A percentile compares a stretch with the other conserved stretches of the same genome.
Evolutionary conservation across 2,888 invertebrate species (phyloP).

Genomic region (Deilephila porcellus): DNA sequence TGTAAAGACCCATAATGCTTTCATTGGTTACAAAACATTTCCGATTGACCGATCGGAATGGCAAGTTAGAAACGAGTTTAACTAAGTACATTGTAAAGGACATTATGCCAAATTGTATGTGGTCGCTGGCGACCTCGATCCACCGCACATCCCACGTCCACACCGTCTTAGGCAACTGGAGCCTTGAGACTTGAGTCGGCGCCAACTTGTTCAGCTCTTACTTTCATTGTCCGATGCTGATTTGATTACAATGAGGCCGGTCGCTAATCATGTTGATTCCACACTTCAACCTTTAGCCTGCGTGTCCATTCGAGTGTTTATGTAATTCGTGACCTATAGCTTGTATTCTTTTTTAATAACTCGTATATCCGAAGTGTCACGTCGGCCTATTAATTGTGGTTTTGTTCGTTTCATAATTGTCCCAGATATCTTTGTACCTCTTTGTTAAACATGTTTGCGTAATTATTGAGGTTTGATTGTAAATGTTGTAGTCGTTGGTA

Average conservation of each 20-base stretch:
- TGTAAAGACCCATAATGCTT: neutral
- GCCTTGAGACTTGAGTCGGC: slow-evolving; percentile 64
- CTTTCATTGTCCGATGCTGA: slow-evolving; percentile 74
- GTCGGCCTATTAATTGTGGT: neutral
- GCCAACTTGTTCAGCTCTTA: slow-evolving; percentile 71
- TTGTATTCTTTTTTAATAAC: slow-evolving; percentile 20
- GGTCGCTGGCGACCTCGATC: slow-evolving; percentile 50
- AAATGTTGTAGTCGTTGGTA: neutral
- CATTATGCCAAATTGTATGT: slow-evolving; percentile 28
- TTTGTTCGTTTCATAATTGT: slow-evolving; percentile 8
- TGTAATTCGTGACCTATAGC: slow-evolving; percentile 16
- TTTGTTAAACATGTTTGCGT: slow-evolving; percentile 8
- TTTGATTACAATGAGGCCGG: slow-evolving; percentile 67
- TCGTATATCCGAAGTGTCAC: slow-evolving; percentile 3
- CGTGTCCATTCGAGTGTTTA: slow-evolving; percentile 14
- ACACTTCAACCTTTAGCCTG: slow-evolving; percentile 8
- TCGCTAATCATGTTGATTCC: slow-evolving; percentile 33
- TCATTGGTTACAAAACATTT: neutral
- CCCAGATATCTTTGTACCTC: slow-evolving; percentile 12
- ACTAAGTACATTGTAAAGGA: slow-evolving; percentile 35
- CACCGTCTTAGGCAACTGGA: slow-evolving; percentile 65
- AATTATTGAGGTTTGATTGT: slow-evolving; percentile 2
- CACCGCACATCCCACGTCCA: slow-evolving; percentile 72
- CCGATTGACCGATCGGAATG: neutral
- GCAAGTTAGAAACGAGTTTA: slow-evolving; percentile 30